A percentile compares a stretch with the other conserved stretches of the same genome.
Conservation (phyloP, 2,113 vertebrate genomes). For the Muntiacus reevesi region DNA sequence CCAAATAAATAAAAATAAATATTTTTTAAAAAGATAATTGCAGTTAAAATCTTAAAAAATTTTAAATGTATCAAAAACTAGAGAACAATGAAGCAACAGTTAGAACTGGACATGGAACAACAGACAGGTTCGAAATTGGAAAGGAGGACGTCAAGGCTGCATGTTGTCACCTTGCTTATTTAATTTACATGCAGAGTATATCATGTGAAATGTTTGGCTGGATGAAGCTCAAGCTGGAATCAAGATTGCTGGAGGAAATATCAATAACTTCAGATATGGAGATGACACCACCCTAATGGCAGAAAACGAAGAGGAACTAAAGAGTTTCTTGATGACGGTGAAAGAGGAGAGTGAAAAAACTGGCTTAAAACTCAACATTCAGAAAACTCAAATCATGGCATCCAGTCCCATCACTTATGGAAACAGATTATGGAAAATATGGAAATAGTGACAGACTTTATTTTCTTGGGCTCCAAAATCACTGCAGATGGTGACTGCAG, state of each 20-base stretch:
- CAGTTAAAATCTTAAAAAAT: neutral
- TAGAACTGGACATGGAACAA: neutral
- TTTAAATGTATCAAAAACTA: neutral
- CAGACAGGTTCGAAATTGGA: neutral
- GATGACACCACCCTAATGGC: neutral
- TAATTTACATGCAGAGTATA: neutral
- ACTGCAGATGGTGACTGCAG: neutral
- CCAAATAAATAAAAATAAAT: neutral
- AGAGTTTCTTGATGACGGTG: neutral
- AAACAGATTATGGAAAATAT: neutral
- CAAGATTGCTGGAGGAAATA: neutral
- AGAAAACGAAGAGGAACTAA: neutral
- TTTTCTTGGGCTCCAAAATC: neutral
- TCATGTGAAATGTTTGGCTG: neutral
- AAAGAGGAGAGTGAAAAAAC: neutral
- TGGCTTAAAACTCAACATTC: neutral
- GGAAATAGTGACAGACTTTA: neutral
- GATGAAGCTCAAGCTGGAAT: neutral
- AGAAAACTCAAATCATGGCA: neutral
- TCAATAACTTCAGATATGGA: neutral
- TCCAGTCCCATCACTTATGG: neutral
- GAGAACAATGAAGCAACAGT: neutral
- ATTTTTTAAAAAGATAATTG: neutral
- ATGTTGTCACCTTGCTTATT: neutral
- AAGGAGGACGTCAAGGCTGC: neutral